Percentiles rank a stretch among this genome's conserved stretches.
phyloP scores from a whole-genome alignment of 2,888 invertebrate genomes.

The Agrotis clavis region DNA sequence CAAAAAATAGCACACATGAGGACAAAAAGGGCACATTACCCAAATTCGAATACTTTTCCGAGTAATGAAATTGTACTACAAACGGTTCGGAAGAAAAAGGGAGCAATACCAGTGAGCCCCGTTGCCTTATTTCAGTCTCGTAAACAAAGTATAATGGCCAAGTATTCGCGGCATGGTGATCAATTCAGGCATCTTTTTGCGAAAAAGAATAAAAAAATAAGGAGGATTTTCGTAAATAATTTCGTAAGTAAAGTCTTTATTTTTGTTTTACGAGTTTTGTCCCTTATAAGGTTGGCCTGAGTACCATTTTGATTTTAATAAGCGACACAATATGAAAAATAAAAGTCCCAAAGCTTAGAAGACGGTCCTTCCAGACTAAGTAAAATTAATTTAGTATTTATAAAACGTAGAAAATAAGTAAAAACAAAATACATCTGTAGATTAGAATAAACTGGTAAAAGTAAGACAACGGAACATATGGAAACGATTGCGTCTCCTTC shows the following conservation, averaged over 20 bases:
- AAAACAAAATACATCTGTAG: conserved; percentile 34
- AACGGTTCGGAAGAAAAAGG: conserved; percentile 63
- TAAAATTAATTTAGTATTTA: neutral
- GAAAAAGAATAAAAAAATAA: conserved; percentile 45
- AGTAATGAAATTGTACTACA: conserved; percentile 70
- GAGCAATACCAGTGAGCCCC: conserved; percentile 44
- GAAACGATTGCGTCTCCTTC: conserved; percentile 76
- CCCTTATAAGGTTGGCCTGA: conserved; percentile 10
- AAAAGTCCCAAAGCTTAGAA: neutral
- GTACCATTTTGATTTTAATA: conserved; percentile 21
- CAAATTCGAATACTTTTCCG: conserved; percentile 61
- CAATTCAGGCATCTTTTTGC: conserved; percentile 40
- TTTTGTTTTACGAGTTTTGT: conserved; percentile 33
- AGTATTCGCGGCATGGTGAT: conserved; percentile 57
- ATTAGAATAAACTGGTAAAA: conserved; percentile 61
- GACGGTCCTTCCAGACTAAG: neutral
- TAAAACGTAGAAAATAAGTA: conserved; percentile 17
- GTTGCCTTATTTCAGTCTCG: conserved; percentile 65
- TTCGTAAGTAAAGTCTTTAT: conserved; percentile 32
- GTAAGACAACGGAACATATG: conserved; percentile 73
- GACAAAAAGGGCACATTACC: conserved; percentile 53
- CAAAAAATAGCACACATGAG: conserved; percentile 58
- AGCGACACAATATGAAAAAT: neutral
- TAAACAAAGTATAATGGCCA: conserved; percentile 68
- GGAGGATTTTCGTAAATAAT: conserved; percentile 42